A percentile compares a stretch with the other conserved stretches of the same genome.
Conservation (phyloP, 2,888 invertebrate genomes). For the Notodonta dromedarius region DNA sequence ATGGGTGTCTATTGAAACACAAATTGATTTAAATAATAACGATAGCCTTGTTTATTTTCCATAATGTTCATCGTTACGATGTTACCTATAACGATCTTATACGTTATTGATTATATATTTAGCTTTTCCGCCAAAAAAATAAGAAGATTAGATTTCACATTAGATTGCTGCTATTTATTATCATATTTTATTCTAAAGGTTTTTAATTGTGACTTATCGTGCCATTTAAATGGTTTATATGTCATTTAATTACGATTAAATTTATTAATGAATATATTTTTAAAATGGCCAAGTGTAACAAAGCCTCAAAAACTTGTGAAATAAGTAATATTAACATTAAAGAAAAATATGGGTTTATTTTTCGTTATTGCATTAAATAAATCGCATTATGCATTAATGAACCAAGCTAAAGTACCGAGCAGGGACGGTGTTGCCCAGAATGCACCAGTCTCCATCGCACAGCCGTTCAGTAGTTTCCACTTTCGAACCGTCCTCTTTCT, state of each 20-base stretch:
- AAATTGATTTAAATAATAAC: not conserved
- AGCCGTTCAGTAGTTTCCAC: conserved; percentile 2
- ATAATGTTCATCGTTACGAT: not conserved
- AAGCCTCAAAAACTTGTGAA: too few relatives aligned
- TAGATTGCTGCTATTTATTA: too few relatives aligned
- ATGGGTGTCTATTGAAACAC: not conserved
- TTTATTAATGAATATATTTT: too few relatives aligned
- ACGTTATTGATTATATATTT: not conserved
- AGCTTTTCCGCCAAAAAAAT: not conserved
- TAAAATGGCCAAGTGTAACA: too few relatives aligned
- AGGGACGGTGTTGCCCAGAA: not conserved
- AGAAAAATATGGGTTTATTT: too few relatives aligned
- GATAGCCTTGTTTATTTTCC: not conserved
- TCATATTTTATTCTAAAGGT: too few relatives aligned
- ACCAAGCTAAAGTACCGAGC: not conserved
- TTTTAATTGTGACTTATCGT: too few relatives aligned
- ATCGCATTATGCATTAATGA: not conserved
- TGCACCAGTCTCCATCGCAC: not conserved
- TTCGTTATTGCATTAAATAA: too few relatives aligned
- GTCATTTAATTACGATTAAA: too few relatives aligned
- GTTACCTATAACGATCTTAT: not conserved
- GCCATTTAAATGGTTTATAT: too few relatives aligned
- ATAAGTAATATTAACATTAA: too few relatives aligned
- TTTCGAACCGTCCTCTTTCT: conserved; percentile 6
- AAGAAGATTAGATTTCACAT: not conserved